Conservation (phyloP, 1,140 invertebrate species). For the Ips nitidus region DNA sequence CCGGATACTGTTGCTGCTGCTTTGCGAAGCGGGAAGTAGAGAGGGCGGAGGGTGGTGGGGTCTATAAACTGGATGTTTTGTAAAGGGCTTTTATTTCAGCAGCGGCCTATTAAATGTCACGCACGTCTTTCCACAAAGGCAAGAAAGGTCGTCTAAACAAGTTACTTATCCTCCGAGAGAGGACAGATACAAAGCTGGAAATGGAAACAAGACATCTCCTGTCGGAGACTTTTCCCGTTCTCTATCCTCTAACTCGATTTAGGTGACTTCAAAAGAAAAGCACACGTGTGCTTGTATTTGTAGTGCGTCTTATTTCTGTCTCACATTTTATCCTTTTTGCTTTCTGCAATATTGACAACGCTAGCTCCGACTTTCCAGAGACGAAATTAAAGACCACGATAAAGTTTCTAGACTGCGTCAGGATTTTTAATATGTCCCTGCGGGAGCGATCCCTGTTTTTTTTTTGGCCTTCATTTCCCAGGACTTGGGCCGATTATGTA, state of each 20-base stretch:
- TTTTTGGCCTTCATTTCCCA: constrained; percentile 29
- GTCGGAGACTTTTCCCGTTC: constrained; percentile 5
- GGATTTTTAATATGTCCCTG: constrained; percentile 37
- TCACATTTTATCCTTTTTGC: constrained; percentile 14
- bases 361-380: not conserved
- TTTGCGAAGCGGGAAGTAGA: not conserved
- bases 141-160: constrained; percentile 16
- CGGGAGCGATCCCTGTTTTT: constrained; percentile 32
- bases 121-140: constrained; percentile 5
- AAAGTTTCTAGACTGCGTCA: constrained; percentile 21
- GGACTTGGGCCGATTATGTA: constrained; percentile 39
- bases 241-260: constrained; percentile 23
- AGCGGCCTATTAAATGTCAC: constrained; percentile 3
- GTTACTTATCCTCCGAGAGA: constrained; percentile 15
- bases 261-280: constrained; percentile 18
- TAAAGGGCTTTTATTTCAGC: constrained; percentile 1
- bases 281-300: constrained; percentile 15
- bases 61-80: not conserved
- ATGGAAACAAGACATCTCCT: constrained; percentile 19
- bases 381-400: constrained; percentile 6
- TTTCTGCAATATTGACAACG: not conserved
- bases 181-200: constrained; percentile 2
- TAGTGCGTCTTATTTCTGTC: constrained; percentile 19
- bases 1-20: constrained; percentile 13
- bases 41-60: not conserved